Evolutionary conservation across 2,113 vertebrate species (phyloP).

Genomic region (Peromyscus californicus): DNA sequence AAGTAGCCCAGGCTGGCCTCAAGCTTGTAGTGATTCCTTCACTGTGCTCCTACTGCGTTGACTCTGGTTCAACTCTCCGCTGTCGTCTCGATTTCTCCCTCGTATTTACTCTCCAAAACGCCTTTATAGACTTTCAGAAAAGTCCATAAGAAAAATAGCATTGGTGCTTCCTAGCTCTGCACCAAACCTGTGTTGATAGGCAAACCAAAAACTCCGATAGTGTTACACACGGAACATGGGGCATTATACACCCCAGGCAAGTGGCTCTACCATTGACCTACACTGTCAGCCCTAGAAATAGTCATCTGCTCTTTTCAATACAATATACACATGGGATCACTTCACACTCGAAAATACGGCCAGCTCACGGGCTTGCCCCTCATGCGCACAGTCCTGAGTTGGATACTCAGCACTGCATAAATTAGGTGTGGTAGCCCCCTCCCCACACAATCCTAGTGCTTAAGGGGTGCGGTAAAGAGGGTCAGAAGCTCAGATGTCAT

Average conservation of each 20-base stretch:
- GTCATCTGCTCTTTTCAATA: neutral
- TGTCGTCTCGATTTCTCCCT: neutral
- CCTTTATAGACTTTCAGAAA: neutral
- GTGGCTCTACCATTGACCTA: neutral
- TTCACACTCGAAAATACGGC: conserved; percentile 21
- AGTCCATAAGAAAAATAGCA: neutral
- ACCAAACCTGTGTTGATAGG: neutral
- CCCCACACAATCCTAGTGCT: neutral
- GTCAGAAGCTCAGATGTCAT: neutral
- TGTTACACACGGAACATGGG: no score
- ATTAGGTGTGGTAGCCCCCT: neutral
- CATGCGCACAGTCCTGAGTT: neutral
- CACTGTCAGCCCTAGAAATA: neutral
- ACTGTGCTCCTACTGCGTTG: neutral
- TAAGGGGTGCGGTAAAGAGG: neutral
- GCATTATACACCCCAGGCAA: neutral
- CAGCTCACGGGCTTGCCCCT: neutral
- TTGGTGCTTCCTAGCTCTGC: neutral
- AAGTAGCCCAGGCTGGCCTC: neutral
- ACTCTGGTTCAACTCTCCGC: neutral
- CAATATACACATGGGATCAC: neutral
- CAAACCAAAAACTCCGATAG: neutral
- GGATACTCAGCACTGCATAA: neutral
- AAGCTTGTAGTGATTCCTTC: neutral
- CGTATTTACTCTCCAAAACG: neutral